Evolutionary conservation across 92 coral and sea anemone species (phyloP).

Genomic region (Palythoa heliodiscus): DNA sequence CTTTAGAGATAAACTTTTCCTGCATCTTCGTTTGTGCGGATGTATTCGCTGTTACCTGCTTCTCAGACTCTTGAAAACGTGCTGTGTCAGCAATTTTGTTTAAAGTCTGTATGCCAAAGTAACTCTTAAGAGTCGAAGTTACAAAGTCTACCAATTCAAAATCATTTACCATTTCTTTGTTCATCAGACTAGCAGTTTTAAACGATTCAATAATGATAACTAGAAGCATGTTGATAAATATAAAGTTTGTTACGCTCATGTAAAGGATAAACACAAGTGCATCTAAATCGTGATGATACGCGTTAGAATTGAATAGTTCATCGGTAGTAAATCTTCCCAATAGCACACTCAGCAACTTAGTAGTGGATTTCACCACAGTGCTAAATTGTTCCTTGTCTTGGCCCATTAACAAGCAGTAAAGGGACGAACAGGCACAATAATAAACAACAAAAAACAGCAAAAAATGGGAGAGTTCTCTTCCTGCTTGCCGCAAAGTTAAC

Average conservation of each 20-base stretch:
- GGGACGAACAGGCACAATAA: conserved; percentile 73
- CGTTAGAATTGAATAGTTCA: conserved; percentile 60
- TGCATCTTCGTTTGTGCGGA: not conserved
- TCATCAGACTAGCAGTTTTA: conserved; percentile 61
- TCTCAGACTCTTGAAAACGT: not conserved
- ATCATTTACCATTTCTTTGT: conserved; percentile 54
- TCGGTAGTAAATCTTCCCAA: conserved; percentile 78
- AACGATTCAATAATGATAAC: conserved; percentile 81
- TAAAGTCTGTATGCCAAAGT: conserved; percentile 74
- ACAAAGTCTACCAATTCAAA: conserved; percentile 89
- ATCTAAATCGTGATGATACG: conserved; percentile 55
- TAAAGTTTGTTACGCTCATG: conserved; percentile 76
- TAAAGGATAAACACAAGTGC: conserved; percentile 68
- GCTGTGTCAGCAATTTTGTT: conserved; percentile 18
- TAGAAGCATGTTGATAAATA: conserved; percentile 78
- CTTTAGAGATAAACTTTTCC: not conserved
- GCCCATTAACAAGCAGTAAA: conserved; percentile 68
- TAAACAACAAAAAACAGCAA: conserved; percentile 55
- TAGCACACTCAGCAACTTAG: conserved; percentile 79
- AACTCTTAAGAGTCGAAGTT: conserved; percentile 56
- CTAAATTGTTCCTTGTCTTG: conserved; percentile 70
- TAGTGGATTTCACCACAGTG: conserved; percentile 64
- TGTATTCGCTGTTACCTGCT: not conserved
- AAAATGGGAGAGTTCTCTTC: conserved; percentile 66
- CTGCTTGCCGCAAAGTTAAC: conserved; percentile 73